Percentiles rank a stretch among this genome's conserved stretches.
These are phyloP conservation scores for Pseudocheirus occidentalis DNA, from an alignment of 2,797 vertebrate species.

Conservation along the genomic window DNA sequence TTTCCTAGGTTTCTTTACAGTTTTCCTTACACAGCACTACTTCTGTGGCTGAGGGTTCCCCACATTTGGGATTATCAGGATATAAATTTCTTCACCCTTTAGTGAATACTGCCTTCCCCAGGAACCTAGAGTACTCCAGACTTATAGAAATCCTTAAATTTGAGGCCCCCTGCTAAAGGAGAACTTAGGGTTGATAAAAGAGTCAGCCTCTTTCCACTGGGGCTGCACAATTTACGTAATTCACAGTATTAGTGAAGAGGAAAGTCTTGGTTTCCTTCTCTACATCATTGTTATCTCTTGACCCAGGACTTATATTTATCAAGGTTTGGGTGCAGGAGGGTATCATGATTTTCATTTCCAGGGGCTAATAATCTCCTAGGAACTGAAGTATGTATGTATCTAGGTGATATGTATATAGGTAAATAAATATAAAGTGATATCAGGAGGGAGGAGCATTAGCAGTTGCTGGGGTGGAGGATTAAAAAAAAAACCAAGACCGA, in stretches of 20 bases:
- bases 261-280: not conserved
- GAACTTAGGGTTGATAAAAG: not conserved
- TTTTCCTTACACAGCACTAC: not conserved
- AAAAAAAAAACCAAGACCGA: no score
- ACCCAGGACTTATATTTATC: not conserved
- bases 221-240: not conserved
- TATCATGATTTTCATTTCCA: not conserved
- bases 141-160: not conserved
- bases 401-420: no score
- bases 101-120: not conserved
- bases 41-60: not conserved
- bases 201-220: not conserved
- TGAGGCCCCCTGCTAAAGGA: not conserved
- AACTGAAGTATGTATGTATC: no score
- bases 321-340: not conserved
- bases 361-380: no score
- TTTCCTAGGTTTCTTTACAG: not conserved
- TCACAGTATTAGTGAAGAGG: not conserved
- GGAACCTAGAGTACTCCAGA: not conserved
- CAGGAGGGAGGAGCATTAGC: no score
- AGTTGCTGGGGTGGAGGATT: no score
- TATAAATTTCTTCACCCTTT: not conserved
- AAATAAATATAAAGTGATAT: no score
- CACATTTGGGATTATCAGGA: not conserved
- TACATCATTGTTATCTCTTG: not conserved